phyloP scores from a whole-genome alignment of 1,140 invertebrate species.

The Caenorhabditis inopinata region DNA sequence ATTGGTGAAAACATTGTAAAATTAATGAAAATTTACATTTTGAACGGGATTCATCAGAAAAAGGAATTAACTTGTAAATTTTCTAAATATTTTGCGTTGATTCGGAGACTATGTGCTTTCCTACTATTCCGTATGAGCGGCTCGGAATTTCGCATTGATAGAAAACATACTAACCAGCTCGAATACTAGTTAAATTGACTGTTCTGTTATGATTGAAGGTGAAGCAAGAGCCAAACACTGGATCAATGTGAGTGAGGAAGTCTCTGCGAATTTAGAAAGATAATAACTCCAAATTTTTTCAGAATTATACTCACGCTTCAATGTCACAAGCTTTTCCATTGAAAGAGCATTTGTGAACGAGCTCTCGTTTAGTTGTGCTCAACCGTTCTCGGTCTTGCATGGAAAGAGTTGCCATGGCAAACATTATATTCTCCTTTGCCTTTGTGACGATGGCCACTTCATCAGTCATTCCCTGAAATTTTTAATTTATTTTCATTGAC shows the following conservation, averaged over 20 bases:
- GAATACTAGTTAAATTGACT: slow-evolving; percentile 51
- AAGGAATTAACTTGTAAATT: too few species aligned
- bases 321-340: slow-evolving; percentile 61
- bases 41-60: too few species aligned
- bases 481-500: background rate
- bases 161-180: slow-evolving; percentile 51
- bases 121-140: too few species aligned
- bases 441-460: slow-evolving; percentile 61
- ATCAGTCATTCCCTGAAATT: slow-evolving; percentile 59
- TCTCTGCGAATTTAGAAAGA: slow-evolving; percentile 45
- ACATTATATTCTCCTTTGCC: slow-evolving; percentile 61
- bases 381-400: slow-evolving; percentile 50
- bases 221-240: slow-evolving; percentile 56
- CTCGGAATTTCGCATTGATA: too few species aligned
- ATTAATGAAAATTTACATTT: too few species aligned
- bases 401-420: slow-evolving; percentile 57
- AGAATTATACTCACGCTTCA: slow-evolving; percentile 46
- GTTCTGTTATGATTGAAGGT: slow-evolving; percentile 57
- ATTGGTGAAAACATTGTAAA: background rate
- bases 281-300: background rate
- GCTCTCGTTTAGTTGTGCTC: slow-evolving; percentile 55
- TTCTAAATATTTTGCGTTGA: too few species aligned
- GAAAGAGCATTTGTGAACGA: slow-evolving; percentile 60
- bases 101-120: too few species aligned
- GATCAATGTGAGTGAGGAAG: slow-evolving; percentile 51